phyloP scores from a whole-genome alignment of 1,140 invertebrate species.

The Littorina saxatilis region DNA sequence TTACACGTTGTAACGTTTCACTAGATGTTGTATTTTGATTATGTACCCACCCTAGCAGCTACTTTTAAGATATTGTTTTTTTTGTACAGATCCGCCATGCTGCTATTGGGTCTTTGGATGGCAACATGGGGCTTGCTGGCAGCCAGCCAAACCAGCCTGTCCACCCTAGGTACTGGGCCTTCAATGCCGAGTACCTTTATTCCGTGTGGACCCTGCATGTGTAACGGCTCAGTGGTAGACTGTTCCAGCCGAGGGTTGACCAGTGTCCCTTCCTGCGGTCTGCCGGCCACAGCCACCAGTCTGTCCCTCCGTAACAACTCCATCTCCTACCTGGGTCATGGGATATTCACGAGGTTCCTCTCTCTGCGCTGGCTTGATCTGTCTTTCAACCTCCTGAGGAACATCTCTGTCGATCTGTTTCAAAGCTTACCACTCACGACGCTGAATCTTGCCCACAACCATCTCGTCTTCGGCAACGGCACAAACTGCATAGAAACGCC shows the following conservation, averaged over 20 bases:
- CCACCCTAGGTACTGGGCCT: too few species aligned
- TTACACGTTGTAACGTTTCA: too few species aligned
- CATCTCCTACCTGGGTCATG: background rate
- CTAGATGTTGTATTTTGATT: too few species aligned
- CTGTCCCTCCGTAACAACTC: background rate
- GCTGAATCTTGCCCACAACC: background rate
- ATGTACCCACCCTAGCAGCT: too few species aligned
- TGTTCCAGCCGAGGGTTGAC: constrained; percentile 12
- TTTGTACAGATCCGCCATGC: too few species aligned
- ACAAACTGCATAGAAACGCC: too few species aligned
- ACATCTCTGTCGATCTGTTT: background rate
- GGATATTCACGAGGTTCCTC: background rate
- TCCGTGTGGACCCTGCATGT: too few species aligned
- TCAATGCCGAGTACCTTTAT: too few species aligned
- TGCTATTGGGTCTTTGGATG: too few species aligned
- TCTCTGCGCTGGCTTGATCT: background rate
- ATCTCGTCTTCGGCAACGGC: background rate
- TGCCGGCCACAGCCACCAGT: background rate
- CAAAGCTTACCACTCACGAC: background rate
- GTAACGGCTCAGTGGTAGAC: background rate
- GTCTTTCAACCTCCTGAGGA: background rate
- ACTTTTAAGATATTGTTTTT: too few species aligned
- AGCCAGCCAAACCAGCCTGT: too few species aligned
- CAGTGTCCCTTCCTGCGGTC: background rate
- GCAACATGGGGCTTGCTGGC: too few species aligned